Conservation (phyloP, 1,140 invertebrate genomes). For the Medauroidea extradentata region DNA sequence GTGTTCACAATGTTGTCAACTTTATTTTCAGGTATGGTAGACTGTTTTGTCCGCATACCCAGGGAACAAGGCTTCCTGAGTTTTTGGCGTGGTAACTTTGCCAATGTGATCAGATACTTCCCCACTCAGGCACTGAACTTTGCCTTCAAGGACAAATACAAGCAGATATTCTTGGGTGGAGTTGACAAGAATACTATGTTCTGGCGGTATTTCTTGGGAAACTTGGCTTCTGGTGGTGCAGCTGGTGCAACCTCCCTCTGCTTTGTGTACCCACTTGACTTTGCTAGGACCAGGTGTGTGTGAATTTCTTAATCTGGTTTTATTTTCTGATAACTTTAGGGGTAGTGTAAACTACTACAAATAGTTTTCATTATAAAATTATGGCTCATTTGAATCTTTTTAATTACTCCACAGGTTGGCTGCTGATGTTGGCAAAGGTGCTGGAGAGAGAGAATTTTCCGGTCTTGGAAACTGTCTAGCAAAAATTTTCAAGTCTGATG, state of each 20-base stretch:
- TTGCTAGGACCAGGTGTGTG: constrained; percentile 79
- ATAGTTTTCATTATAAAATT: not conserved
- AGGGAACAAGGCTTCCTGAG: constrained; percentile 79
- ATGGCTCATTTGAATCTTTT: not conserved
- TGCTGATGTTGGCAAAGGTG: constrained; percentile 76
- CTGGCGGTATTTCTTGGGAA: constrained; percentile 76
- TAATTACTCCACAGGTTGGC: constrained; percentile 56
- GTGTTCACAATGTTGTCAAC: too few species aligned
- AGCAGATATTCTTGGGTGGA: constrained; percentile 75
- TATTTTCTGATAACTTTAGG: not conserved
- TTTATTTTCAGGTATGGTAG: constrained; percentile 67
- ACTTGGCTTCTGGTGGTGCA: constrained; percentile 89
- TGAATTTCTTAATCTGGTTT: not conserved
- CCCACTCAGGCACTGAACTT: constrained; percentile 95
- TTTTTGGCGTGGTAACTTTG: constrained; percentile 92
- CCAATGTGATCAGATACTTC: constrained; percentile 89
- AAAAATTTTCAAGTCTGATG: constrained; percentile 82
- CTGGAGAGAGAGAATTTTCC: constrained; percentile 69
- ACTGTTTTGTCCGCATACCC: constrained; percentile 81
- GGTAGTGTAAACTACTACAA: not conserved
- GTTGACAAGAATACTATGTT: constrained; percentile 89
- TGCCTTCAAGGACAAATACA: constrained; percentile 91
- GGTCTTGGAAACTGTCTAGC: constrained; percentile 77
- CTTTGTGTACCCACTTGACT: constrained; percentile 95
- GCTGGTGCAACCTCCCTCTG: constrained; percentile 91